Percentiles rank a stretch among this genome's conserved stretches.
Conservation (phyloP, 2,797 vertebrate species). For the Neosalanx taihuensis region DNA sequence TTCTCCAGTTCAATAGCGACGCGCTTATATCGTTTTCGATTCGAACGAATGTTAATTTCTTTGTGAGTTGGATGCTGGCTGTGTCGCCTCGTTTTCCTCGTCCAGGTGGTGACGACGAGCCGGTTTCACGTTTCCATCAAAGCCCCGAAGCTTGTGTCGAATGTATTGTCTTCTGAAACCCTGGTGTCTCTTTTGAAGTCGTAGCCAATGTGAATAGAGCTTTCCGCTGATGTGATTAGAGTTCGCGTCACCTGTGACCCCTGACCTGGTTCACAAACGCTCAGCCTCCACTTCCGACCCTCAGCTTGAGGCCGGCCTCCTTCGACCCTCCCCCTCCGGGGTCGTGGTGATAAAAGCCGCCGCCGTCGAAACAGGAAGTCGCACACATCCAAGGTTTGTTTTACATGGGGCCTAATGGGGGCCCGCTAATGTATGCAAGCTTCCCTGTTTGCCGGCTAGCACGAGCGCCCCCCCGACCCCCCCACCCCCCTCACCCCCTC, state of each 20-base stretch:
- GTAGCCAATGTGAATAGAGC: background rate
- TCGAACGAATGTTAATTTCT: background rate
- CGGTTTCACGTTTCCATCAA: background rate
- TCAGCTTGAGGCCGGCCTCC: slow-evolving; percentile 22
- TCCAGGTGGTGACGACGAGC: background rate
- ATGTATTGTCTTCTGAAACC: slow-evolving; percentile 6
- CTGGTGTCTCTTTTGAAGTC: background rate
- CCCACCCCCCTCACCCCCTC: too few relatives aligned
- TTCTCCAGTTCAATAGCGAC: background rate
- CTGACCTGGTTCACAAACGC: slow-evolving; percentile 52
- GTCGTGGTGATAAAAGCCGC: slow-evolving; percentile 56
- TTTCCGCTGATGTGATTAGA: slow-evolving; percentile 8
- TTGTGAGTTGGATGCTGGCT: background rate
- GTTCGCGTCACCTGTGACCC: slow-evolving; percentile 47
- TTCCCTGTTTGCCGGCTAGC: slow-evolving; percentile 48
- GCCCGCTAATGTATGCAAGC: slow-evolving; percentile 57
- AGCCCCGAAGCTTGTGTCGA: background rate
- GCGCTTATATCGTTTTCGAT: background rate
- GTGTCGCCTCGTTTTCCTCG: background rate
- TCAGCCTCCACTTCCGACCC: slow-evolving; percentile 53
- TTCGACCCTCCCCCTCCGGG: slow-evolving; percentile 44
- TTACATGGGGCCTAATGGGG: slow-evolving; percentile 68
- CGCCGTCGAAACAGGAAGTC: slow-evolving; percentile 65
- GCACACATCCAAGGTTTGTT: slow-evolving; percentile 69
- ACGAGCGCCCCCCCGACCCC: slow-evolving; percentile 54